Evolutionary conservation across 2,888 invertebrate genomes (phyloP).

Genomic region (Eupeodes luniger): DNA sequence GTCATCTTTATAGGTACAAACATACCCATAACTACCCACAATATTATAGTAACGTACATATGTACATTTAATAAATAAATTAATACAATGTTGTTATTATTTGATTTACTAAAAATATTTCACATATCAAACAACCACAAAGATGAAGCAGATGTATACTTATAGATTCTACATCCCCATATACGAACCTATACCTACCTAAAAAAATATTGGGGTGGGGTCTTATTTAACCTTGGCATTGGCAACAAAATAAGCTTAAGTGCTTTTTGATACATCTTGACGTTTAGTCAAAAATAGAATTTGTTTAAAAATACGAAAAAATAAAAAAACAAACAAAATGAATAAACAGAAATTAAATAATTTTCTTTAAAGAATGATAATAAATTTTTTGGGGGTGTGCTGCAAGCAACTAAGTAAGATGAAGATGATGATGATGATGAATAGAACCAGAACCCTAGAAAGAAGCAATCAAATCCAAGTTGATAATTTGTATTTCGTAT

Average conservation of each 20-base stretch:
- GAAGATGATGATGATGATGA: neutral
- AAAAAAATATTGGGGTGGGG: conserved; percentile 14
- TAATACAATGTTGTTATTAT: conserved; percentile 23
- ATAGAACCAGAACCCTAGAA: neutral
- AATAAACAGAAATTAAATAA: neutral
- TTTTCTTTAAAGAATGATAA: neutral
- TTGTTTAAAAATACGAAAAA: conserved; percentile 5
- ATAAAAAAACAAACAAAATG: conserved; percentile 1
- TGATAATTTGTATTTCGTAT: neutral
- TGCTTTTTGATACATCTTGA: conserved; percentile 14
- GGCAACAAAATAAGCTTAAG: conserved; percentile 38
- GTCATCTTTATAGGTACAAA: neutral
- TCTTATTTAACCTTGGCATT: conserved; percentile 67
- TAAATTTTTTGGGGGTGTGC: conserved; percentile 35
- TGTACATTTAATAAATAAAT: neutral
- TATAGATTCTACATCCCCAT: neutral
- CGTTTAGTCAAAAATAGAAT: conserved; percentile 34
- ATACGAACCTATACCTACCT: neutral
- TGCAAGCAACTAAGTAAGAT: neutral
- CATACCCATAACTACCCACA: neutral
- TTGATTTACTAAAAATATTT: conserved; percentile 44
- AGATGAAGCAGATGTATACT: neutral
- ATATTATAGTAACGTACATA: neutral
- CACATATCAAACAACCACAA: conserved; percentile 21
- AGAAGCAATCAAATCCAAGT: neutral